These are phyloP conservation scores for Sigmodon hispidus DNA, from an alignment of 2,113 vertebrate species.

Conservation along the genomic window DNA sequence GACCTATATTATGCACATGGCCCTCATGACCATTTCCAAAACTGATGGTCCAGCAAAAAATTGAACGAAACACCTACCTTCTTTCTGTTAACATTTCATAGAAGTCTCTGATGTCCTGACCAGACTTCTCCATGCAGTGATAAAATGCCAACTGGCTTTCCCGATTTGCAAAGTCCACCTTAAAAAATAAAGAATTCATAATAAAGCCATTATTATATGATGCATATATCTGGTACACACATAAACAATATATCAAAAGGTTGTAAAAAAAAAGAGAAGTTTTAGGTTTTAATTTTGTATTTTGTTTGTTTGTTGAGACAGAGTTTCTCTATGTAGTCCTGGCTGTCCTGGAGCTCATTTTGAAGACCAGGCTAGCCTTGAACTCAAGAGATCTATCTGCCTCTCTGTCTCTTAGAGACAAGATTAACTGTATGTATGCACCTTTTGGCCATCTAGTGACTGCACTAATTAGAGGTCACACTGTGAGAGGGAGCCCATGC, in stretches of 20 bases:
- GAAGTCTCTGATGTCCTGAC: slow-evolving; percentile 98
- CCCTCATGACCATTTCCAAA: not conserved
- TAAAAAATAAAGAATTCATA: slow-evolving; percentile 32
- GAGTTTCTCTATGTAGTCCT: not conserved
- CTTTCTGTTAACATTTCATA: slow-evolving; percentile 97
- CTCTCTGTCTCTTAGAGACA: not conserved
- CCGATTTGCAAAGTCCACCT: slow-evolving; percentile 99
- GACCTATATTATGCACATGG: not conserved
- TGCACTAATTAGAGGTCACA: not conserved
- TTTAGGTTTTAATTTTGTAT: slow-evolving; percentile 54
- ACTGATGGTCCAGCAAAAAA: not conserved
- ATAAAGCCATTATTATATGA: not conserved
- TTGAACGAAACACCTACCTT: slow-evolving; percentile 85
- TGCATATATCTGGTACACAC: not conserved
- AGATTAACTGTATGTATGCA: not conserved
- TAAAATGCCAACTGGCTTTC: slow-evolving; percentile 99
- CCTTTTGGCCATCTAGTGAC: not conserved
- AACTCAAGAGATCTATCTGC: not conserved
- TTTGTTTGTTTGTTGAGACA: not conserved
- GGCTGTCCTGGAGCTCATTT: not conserved
- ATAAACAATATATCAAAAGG: not conserved
- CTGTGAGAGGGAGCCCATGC: not conserved
- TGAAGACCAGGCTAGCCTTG: not conserved
- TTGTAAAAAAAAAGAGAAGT: not conserved
- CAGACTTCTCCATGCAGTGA: slow-evolving; percentile 98